phyloP scores from a whole-genome alignment of 2,888 invertebrate species.

The Keiferia lycopersicella region DNA sequence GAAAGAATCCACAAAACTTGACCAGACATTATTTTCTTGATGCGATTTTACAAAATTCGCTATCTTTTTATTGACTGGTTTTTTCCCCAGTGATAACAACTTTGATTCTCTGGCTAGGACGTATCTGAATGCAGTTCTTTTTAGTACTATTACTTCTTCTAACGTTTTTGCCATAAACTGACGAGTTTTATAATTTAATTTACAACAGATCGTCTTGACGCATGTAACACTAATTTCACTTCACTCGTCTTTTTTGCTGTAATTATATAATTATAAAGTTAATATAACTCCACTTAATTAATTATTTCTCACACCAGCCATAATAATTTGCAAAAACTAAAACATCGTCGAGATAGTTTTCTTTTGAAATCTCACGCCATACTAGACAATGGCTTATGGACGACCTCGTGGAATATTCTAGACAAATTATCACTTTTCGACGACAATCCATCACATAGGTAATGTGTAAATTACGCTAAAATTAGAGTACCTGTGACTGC shows the following conservation, averaged over 20 bases:
- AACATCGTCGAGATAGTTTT: background rate
- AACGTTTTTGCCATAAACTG: constrained; percentile 62
- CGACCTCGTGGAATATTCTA: constrained; percentile 50
- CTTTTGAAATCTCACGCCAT: constrained; percentile 14
- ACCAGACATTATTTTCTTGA: constrained; percentile 56
- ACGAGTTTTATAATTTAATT: no score
- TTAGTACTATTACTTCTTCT: constrained; percentile 63
- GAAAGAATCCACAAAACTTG: constrained; percentile 57
- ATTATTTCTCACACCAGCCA: background rate
- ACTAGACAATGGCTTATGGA: constrained; percentile 33
- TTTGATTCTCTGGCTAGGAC: constrained; percentile 61
- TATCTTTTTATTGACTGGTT: constrained; percentile 66
- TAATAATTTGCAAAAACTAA: background rate
- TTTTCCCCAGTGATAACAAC: constrained; percentile 59
- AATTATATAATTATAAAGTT: background rate
- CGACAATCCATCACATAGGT: constrained; percentile 43
- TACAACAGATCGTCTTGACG: no score
- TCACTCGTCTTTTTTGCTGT: background rate
- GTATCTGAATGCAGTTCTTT: constrained; percentile 59
- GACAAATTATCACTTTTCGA: constrained; percentile 50
- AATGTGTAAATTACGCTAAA: constrained; percentile 41
- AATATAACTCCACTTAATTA: background rate
- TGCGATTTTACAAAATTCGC: constrained; percentile 53
- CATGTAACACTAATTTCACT: background rate
- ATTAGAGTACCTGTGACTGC: constrained; percentile 18